Base-by-base conservation (phyloP, 2,797 vertebrate species). In the Sebastes alutus region DNA sequence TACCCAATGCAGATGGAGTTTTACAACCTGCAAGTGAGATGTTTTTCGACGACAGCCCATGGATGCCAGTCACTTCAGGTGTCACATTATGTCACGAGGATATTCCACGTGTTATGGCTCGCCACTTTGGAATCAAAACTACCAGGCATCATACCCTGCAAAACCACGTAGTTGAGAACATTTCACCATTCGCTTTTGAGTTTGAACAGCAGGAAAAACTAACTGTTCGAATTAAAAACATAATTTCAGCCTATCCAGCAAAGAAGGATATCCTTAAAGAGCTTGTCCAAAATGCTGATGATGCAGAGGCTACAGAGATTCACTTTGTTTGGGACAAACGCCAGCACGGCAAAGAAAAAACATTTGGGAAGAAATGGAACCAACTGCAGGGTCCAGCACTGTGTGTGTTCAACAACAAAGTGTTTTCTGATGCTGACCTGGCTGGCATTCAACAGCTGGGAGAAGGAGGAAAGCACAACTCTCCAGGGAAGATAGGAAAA, bases 211-310 rank as follows among this genome's bases (percentile, higher is more conserved):
- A 56, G 2, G 97, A 97, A 84, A 61, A 97, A n/a, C 91, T 97
- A 49, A 93, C 96, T 2, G 93, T 95, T 38, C 82, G 96, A 22
- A 93, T 98, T 46, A 95, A 94, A 90, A 97, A 97, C 87, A 96
- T 98, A 2, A 95, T 97, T 78, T 79, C 78, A 12, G 95, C 96
- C 2, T 97, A 97, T 88, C 93, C 91, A 1, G 80, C 94, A 0
- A 92, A 96, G 22, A 94, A 87, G 49, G 97, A 97, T 70, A 94
- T 96, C 20, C 84, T 97, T 18, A 97, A 94, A 89, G 97, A 98
- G 87, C 72, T 98, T 4, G 86, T 97, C 56, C 97, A 98, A 94
- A 98, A 98, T 71, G 97, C 96, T 0, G 97, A 97, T 1, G 96
- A 97, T 88, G 96, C 97, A 55, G 95, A 96, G 2, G 96, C 96